Conservation (phyloP, 2,113 vertebrate genomes). For the Onychorhynchus coronatus region DNA sequence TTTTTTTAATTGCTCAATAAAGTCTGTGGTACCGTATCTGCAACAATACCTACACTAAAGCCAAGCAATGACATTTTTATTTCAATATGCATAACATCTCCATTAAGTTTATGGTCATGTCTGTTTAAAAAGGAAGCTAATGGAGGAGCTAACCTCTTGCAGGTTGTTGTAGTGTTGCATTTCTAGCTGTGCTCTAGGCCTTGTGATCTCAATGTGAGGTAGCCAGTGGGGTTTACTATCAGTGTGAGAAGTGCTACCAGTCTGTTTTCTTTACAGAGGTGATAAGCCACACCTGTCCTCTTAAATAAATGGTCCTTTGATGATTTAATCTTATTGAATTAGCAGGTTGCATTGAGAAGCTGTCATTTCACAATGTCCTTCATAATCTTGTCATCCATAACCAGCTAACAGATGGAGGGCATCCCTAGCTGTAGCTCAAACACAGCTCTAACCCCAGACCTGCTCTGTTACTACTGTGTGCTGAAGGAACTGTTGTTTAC, state of each 20-base stretch:
- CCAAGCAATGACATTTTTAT: conserved; percentile 63
- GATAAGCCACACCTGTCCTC: neutral
- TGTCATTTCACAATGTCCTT: conserved; percentile 35
- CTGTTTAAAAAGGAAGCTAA: neutral
- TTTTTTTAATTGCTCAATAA: conserved; percentile 96
- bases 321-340: neutral
- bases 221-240: neutral
- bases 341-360: neutral
- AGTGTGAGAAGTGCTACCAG: neutral
- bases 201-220: neutral
- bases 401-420: conserved; percentile 9
- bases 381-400: conserved; percentile 35
- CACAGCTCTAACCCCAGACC: neutral
- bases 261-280: conserved; percentile 1
- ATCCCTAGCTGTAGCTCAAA: conserved; percentile 34
- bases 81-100: conserved; percentile 43
- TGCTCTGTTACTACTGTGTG: neutral
- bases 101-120: neutral
- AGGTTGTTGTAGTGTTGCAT: neutral
- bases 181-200: conserved; percentile 18
- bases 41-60: conserved; percentile 79
- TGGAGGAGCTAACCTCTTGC: neutral
- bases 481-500: neutral
- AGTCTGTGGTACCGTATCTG: conserved; percentile 84
- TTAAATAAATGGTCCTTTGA: neutral